Conservation (phyloP, 1,140 invertebrate species). For the Holcopasites calliopsidis region DNA sequence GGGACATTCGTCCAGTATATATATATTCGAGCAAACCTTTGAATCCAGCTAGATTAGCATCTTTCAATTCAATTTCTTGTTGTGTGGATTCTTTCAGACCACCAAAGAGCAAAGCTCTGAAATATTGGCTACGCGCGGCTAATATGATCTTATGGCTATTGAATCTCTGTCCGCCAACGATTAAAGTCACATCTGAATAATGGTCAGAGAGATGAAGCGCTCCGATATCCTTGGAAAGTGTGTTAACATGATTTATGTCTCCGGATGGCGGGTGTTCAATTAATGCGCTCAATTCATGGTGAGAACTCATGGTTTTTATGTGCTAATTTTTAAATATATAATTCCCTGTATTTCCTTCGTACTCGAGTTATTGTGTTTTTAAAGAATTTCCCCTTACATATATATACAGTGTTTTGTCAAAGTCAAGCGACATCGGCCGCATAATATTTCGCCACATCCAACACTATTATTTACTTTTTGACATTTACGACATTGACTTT, state of each 20-base stretch:
- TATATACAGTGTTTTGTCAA: neutral
- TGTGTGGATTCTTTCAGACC: conserved; percentile 93
- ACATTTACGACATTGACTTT: neutral
- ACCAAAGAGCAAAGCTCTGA: conserved; percentile 93
- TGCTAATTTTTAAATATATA: neutral
- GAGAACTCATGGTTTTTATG: conserved; percentile 53
- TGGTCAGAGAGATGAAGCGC: conserved; percentile 91
- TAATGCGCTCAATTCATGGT: conserved; percentile 41
- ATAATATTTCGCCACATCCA: neutral
- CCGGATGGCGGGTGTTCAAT: conserved; percentile 19
- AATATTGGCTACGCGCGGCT: conserved; percentile 96
- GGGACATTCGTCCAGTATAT: conserved; percentile 94
- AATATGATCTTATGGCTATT: conserved; percentile 95
- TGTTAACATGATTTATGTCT: conserved; percentile 53
- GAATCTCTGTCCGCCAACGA: conserved; percentile 91
- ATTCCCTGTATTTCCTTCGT: neutral
- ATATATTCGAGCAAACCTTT: conserved; percentile 96
- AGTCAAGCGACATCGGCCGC: neutral
- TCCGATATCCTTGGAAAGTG: conserved; percentile 79
- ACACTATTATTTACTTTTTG: neutral
- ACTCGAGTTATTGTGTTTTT: no score
- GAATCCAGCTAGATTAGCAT: conserved; percentile 93
- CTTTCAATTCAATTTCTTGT: conserved; percentile 90
- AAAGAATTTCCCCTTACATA: neutral
- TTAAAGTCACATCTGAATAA: conserved; percentile 94